These are phyloP conservation scores for Scaptomyza hsui DNA, from an alignment of 1,140 invertebrate genomes.

Conservation along the genomic window DNA sequence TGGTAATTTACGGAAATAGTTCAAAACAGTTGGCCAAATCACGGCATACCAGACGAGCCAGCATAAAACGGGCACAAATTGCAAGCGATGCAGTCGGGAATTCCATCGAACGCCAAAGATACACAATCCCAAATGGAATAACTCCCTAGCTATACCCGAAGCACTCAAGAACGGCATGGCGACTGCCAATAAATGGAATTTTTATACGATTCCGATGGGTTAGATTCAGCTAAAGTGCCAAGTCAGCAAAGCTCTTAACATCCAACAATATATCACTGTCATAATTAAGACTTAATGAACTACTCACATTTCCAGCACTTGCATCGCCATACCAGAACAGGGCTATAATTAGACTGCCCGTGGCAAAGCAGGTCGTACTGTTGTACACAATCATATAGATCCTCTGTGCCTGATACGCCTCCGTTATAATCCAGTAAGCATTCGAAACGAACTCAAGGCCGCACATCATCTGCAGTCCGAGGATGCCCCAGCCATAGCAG, in stretches of 20 bases:
- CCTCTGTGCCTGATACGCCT: slow-evolving; percentile 15
- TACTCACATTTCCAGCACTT: slow-evolving; percentile 68
- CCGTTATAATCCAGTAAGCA: slow-evolving; percentile 64
- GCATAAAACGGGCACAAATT: slow-evolving; percentile 15
- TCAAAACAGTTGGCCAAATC: slow-evolving; percentile 1
- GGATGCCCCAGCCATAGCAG: slow-evolving; percentile 73
- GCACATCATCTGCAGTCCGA: slow-evolving; percentile 54
- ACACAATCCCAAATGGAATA: slow-evolving; percentile 20
- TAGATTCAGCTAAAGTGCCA: neutral
- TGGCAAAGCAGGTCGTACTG: slow-evolving; percentile 48
- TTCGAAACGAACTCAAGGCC: slow-evolving; percentile 70
- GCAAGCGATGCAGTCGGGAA: slow-evolving; percentile 3
- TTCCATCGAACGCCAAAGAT: slow-evolving; percentile 33
- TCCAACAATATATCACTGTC: slow-evolving; percentile 54
- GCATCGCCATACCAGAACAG: slow-evolving; percentile 68
- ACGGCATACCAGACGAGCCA: slow-evolving; percentile 50
- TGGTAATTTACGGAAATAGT: neutral
- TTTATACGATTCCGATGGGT: too few relatives aligned
- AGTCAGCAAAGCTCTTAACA: neutral
- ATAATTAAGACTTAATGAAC: neutral
- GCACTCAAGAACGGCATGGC: slow-evolving; percentile 36
- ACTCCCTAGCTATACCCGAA: slow-evolving; percentile 5
- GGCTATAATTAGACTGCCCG: slow-evolving; percentile 47
- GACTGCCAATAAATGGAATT: slow-evolving; percentile 17
- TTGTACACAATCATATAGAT: slow-evolving; percentile 47